These are phyloP conservation scores for Nomia melanderi DNA, from an alignment of 1,140 invertebrate species.

Conservation along the genomic window DNA sequence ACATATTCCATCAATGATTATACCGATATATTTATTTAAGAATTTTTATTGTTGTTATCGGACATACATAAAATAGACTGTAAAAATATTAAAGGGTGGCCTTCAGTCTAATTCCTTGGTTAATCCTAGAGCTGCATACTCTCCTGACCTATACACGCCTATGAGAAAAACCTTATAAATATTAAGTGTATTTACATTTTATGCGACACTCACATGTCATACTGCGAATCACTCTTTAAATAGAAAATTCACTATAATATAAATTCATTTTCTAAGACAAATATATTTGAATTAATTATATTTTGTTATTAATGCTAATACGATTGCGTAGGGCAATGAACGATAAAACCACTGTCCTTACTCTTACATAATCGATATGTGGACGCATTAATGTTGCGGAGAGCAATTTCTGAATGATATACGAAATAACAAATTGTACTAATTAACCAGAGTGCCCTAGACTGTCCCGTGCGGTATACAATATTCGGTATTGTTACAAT, in stretches of 20 bases:
- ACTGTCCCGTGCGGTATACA: constrained; percentile 40
- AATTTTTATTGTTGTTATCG: constrained; percentile 79
- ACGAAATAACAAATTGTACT: constrained; percentile 59
- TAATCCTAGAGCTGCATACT: constrained; percentile 71
- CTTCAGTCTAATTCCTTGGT: constrained; percentile 78
- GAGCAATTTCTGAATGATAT: constrained; percentile 54
- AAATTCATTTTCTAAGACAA: constrained; percentile 67
- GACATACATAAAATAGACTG: constrained; percentile 78
- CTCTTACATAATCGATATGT: constrained; percentile 51
- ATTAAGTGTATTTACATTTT: constrained; percentile 59
- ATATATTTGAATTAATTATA: constrained; percentile 71
- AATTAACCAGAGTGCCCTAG: constrained; percentile 63
- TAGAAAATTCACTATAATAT: constrained; percentile 66
- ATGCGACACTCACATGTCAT: constrained; percentile 58
- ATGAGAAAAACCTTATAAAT: constrained; percentile 60
- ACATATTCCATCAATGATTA: constrained; percentile 78
- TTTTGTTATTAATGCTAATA: constrained; percentile 68
- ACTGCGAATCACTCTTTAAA: constrained; percentile 58
- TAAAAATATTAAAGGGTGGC: constrained; percentile 78
- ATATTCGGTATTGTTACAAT: constrained; percentile 39
- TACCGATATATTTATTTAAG: constrained; percentile 79
- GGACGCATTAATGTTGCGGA: constrained; percentile 49
- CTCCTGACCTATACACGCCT: constrained; percentile 64
- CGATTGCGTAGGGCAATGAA: constrained; percentile 40
- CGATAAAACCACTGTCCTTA: constrained; percentile 40